Evolutionary conservation across 2,797 vertebrate species (phyloP).

Genomic region (Anguilla obscura): DNA sequence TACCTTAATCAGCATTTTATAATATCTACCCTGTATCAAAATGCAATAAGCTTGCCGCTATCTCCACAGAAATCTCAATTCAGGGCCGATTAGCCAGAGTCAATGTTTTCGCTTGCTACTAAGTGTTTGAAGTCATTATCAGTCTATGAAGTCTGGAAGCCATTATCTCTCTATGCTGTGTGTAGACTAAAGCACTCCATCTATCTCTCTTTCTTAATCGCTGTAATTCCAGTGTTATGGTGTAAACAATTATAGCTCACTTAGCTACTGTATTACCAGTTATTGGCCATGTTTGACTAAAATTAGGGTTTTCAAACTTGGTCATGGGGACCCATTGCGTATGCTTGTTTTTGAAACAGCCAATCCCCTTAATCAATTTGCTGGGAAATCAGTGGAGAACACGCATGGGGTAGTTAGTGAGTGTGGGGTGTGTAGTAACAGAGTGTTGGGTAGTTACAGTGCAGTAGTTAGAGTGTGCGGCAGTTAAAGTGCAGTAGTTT

Average conservation of each 20-base stretch:
- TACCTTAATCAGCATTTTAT: neutral
- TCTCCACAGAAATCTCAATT: neutral
- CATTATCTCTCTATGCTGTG: neutral
- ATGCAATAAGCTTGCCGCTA: neutral
- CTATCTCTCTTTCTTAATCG: neutral
- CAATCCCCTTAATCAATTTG: neutral
- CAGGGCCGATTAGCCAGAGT: neutral
- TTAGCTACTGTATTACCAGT: neutral
- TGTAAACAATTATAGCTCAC: constrained; percentile 1
- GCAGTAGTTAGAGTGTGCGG: no score
- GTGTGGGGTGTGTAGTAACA: no score
- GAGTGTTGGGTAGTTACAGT: no score
- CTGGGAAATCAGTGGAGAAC: no score
- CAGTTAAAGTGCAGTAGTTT: no score
- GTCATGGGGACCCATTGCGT: neutral
- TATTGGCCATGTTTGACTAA: neutral
- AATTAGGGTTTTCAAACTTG: neutral
- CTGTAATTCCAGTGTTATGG: neutral
- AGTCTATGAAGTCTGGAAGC: neutral
- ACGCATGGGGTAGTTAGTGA: no score
- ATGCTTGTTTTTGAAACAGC: neutral
- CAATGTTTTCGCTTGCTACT: neutral
- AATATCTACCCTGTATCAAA: neutral
- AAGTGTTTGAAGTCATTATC: constrained; percentile 10
- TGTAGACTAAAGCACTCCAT: neutral